A percentile compares a stretch with the other conserved stretches of the same genome.
These are phyloP conservation scores for Chaetodon trifascialis DNA, from an alignment of 2,113 vertebrate species.

Conservation along the genomic window DNA sequence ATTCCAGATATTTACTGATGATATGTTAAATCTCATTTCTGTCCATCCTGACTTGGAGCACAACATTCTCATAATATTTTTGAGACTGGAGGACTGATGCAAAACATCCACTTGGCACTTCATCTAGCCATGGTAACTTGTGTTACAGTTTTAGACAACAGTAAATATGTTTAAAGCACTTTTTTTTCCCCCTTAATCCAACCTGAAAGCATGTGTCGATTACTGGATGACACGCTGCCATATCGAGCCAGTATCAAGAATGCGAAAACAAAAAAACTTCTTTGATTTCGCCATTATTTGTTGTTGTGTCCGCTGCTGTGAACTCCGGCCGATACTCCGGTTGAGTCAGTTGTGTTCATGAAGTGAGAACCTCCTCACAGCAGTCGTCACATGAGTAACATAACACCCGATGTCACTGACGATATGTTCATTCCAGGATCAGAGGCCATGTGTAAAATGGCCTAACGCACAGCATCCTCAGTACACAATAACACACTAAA, in stretches of 20 bases:
- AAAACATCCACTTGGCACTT: background rate
- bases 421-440: conserved; percentile 6
- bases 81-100: too few relatives aligned
- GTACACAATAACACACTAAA: background rate
- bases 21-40: background rate
- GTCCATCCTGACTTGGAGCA: background rate
- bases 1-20: background rate
- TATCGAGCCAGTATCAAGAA: background rate
- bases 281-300: background rate
- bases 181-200: background rate
- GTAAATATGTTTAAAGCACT: background rate
- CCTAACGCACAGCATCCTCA: background rate
- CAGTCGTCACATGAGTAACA: conserved; percentile 1
- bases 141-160: background rate
- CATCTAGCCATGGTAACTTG: background rate
- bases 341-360: conserved; percentile 3
- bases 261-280: background rate
- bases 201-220: background rate
- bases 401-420: background rate
- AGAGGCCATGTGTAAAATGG: conserved; percentile 3
- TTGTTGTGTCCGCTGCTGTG: background rate
- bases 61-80: background rate
- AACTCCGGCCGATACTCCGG: background rate
- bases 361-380: background rate
- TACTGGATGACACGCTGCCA: background rate